Base-by-base conservation (phyloP, 2,888 invertebrate genomes). In the Teleiodes luculella region DNA sequence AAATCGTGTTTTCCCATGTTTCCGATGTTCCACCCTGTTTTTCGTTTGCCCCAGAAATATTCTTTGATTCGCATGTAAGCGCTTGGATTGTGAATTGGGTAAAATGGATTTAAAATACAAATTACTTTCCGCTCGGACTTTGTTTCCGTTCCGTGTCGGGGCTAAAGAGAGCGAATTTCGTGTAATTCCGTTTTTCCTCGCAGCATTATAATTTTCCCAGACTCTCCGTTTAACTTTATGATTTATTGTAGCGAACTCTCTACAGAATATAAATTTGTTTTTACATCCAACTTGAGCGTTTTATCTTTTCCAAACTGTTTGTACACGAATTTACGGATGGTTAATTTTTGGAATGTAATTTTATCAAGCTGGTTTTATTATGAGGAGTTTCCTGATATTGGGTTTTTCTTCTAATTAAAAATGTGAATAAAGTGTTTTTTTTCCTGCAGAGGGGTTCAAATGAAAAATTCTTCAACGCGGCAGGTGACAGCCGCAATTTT, bases 391-490 rank as follows among this genome's bases (percentile, higher is more conserved):
- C 28, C 7, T 30, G 11, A 10, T 30, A 3, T 37, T 36, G n/a
- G 18, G 33, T 20, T 49, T 49, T 49, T 49, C 28, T 49, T 49
- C 14, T 49, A 49, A 49, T 49, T 49, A 49, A 49, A 49, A 49
- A 13, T 49, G 24, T 37, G 14, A 37, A 24, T 16, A 8, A 50
- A 28, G 28, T 39, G 18, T 28, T n/a, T 8, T 11, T 30, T 58
- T 56, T 59, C 60, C 61, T 61, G 61, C 46, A 24, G 52, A 57
- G 45, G 64, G 57, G 58, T 54, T 58, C 50, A 65, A 77, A 76
- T 76, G 72, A 76, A 57, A 76, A 73, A 74, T 77, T 72, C 76
- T 68, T 57, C 55, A 55, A 64, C 60, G 63, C 54, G 61, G 52
- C 62, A 57, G 59, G 64, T 65, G 65, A 65, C 63, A 63, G 60